Base-by-base conservation (phyloP, 2,113 vertebrate genomes). In the Ranitomeya imitator region DNA sequence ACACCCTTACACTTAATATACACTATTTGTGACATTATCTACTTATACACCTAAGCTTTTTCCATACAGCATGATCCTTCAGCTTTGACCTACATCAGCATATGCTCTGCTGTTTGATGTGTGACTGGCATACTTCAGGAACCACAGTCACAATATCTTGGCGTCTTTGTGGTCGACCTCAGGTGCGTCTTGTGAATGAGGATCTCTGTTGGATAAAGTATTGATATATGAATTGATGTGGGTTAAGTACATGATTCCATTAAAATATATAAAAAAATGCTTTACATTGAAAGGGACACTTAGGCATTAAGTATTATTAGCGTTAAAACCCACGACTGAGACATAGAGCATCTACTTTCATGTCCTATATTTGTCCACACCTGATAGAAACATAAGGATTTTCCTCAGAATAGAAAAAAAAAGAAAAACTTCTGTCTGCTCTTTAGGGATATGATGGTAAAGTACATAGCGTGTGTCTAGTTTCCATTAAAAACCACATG, bases 331-430 rank as follows among this genome's bases (percentile, higher is more conserved):
- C 81, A 52, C 52, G 21, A 51, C 13, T 51, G 57, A 55, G 77
- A 11, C n/a, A 19, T 54, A 79, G 51, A 21, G 14, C 14, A 69
- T 79, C 19, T 54, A 65, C 13, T 79, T 67, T 67, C 15, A 55
- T 52, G 54, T 19, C 13, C 60, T 86, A 69, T 79, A 16, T 71
- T 13, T 31, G 11, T 55, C 74, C 51, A 21, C 61, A 79, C 85
- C 76, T 86, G 77, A 21, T 57, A 69, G n/a, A 37, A 19, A 79
- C 85, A 86, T 86, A 69, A 79, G 21, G 12, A 65, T 54, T 26
- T 73, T 45, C 61, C 37, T 69, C 14, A 1, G 82, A 11, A 71
- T 45, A 71, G 52, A 71, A 67, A 67, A n/a, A 51, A 69, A 45
- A 69, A 2, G 19, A 54, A 69, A 79, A 69, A 16, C 51, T 52